Evolutionary conservation across 2,113 vertebrate genomes (phyloP).

Genomic region (Scophthalmus maximus): DNA sequence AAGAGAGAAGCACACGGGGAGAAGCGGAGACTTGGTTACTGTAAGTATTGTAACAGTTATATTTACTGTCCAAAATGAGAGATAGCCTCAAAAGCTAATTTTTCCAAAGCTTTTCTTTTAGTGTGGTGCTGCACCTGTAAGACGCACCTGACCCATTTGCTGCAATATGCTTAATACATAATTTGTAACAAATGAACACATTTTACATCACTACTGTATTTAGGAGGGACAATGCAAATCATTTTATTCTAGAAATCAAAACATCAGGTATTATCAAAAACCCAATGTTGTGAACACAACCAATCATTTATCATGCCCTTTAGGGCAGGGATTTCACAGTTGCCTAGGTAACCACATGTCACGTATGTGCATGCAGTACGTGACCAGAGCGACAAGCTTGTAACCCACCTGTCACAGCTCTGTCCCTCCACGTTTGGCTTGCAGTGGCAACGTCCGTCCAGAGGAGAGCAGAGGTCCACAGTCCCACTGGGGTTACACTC

Average conservation of each 20-base stretch:
- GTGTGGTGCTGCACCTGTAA: not conserved
- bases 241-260: too few relatives aligned
- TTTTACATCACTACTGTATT: not conserved
- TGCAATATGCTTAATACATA: not conserved
- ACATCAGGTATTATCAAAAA: not conserved
- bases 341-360: slow-evolving; percentile 27
- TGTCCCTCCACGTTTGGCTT: slow-evolving; percentile 89
- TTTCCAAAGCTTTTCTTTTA: not conserved
- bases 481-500: slow-evolving; percentile 84
- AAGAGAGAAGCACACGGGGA: slow-evolving; percentile 15
- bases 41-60: slow-evolving; percentile 10
- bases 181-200: too few relatives aligned
- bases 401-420: slow-evolving; percentile 87
- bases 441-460: slow-evolving; percentile 88
- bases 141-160: not conserved
- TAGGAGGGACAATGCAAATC: not conserved
- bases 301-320: not conserved
- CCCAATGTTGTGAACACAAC: not conserved
- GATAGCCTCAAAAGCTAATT: not conserved
- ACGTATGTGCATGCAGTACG: not conserved
- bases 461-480: slow-evolving; percentile 84
- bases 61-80: not conserved
- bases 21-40: slow-evolving; percentile 7
- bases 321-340: slow-evolving; percentile 3
- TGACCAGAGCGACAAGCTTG: not conserved